phyloP scores from a whole-genome alignment of 2,888 invertebrate genomes.

The Troides helena region DNA sequence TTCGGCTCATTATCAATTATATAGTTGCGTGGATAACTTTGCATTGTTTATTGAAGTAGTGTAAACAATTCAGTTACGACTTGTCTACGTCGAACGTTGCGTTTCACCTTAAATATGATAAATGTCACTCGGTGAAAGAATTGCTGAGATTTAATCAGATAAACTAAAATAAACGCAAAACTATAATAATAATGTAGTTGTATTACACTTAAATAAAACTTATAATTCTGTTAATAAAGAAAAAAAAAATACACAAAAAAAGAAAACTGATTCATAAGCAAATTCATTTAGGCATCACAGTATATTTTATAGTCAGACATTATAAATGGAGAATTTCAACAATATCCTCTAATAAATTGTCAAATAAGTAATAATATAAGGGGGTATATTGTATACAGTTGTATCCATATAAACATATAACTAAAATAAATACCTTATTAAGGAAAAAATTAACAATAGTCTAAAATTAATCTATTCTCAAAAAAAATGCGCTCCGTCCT shows the following conservation, averaged over 20 bases:
- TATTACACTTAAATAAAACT: slow-evolving; percentile 24
- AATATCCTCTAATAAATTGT: slow-evolving; percentile 41
- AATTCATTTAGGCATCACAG: slow-evolving; percentile 48
- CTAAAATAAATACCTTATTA: slow-evolving; percentile 80
- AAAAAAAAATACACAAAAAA: slow-evolving; percentile 5
- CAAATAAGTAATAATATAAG: slow-evolving; percentile 40
- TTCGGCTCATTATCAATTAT: slow-evolving; percentile 6
- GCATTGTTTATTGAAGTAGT: background rate
- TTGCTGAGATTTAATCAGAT: slow-evolving; percentile 67
- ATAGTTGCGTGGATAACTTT: slow-evolving; percentile 10
- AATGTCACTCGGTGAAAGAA: slow-evolving; percentile 53
- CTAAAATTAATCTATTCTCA: slow-evolving; percentile 62
- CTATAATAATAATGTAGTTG: slow-evolving; percentile 45
- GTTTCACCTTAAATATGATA: slow-evolving; percentile 33
- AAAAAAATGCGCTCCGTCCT: slow-evolving; percentile 69
- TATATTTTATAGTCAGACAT: slow-evolving; percentile 32
- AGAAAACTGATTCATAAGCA: slow-evolving; percentile 40
- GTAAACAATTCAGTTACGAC: slow-evolving; percentile 20
- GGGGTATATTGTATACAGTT: slow-evolving; percentile 71
- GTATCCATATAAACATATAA: slow-evolving; percentile 76
- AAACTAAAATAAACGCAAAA: slow-evolving; percentile 62
- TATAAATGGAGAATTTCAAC: slow-evolving; percentile 39
- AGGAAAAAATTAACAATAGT: slow-evolving; percentile 69
- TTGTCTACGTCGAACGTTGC: slow-evolving; percentile 31
- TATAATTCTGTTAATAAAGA: slow-evolving; percentile 13